phyloP scores from a whole-genome alignment of 2,888 invertebrate genomes.

The Caenorhabditis macrosperma region DNA sequence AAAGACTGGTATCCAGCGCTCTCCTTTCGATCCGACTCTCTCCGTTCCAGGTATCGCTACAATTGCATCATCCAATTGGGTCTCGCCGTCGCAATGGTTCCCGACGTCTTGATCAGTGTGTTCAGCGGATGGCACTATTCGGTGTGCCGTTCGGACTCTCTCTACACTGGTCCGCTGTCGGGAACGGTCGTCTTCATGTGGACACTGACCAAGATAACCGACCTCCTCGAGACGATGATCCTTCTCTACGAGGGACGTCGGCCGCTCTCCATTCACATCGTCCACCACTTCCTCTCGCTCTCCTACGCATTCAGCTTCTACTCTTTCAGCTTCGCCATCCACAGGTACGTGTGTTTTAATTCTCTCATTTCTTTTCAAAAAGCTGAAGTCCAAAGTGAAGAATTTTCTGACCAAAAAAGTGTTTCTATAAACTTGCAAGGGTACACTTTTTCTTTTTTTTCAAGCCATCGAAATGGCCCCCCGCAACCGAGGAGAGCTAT shows the following conservation, averaged over 20 bases:
- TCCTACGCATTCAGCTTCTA: slow-evolving; percentile 60
- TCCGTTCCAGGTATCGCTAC: slow-evolving; percentile 53
- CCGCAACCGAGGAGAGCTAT: too few species aligned
- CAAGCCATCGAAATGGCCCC: too few species aligned
- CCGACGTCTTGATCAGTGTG: slow-evolving; percentile 49
- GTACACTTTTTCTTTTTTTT: too few species aligned
- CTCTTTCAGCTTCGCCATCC: slow-evolving; percentile 48
- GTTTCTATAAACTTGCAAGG: too few species aligned
- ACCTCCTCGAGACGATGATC: slow-evolving; percentile 61
- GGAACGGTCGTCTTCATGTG: slow-evolving; percentile 56
- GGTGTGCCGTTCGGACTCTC: slow-evolving; percentile 54
- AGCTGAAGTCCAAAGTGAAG: too few species aligned
- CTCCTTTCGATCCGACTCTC: too few species aligned
- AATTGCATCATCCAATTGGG: slow-evolving; percentile 54
- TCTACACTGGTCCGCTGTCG: slow-evolving; percentile 57
- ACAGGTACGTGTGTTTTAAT: slow-evolving; percentile 53
- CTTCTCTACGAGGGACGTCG: slow-evolving; percentile 58
- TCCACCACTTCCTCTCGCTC: slow-evolving; percentile 63
- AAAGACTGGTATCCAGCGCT: slow-evolving; percentile 17
- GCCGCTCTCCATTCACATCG: slow-evolving; percentile 61
- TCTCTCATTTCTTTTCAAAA: too few species aligned
- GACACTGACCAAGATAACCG: slow-evolving; percentile 57
- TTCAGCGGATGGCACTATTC: slow-evolving; percentile 59
- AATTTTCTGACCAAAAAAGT: too few species aligned
- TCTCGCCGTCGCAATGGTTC: slow-evolving; percentile 49